Percentiles rank a stretch among this genome's conserved stretches.
Conservation (phyloP, 2,888 invertebrate genomes). For the Dasysyrphus tricinctus region DNA sequence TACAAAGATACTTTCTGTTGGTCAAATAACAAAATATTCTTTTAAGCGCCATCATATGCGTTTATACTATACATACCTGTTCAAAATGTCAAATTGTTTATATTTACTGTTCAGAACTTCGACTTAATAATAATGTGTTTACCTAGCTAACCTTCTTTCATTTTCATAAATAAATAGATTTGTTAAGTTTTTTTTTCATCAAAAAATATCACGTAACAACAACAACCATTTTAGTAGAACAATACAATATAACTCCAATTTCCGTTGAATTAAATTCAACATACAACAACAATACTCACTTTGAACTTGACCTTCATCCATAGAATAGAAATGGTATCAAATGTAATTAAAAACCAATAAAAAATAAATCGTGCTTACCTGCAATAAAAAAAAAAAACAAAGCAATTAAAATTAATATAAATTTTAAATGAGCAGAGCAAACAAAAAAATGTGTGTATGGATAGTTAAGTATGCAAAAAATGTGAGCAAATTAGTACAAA, state of each 20-base stretch:
- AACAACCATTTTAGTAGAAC: neutral
- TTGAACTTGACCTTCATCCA: conserved; percentile 46
- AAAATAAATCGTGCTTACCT: conserved; percentile 56
- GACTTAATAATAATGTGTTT: neutral
- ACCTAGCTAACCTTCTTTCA: neutral
- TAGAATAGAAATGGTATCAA: conserved; percentile 7
- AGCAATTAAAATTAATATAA: conserved; percentile 2
- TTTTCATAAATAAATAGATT: neutral
- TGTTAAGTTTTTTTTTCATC: neutral
- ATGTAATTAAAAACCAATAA: conserved; percentile 35
- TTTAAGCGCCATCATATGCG: too few relatives aligned
- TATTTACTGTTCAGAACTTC: neutral
- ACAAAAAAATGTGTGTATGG: conserved; percentile 6
- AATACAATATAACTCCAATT: neutral
- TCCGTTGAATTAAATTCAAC: conserved; percentile 7
- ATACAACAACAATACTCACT: conserved; percentile 20
- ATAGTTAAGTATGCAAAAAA: neutral
- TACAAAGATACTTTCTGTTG: too few relatives aligned
- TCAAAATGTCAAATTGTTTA: too few relatives aligned
- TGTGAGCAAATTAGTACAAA: neutral
- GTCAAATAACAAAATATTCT: too few relatives aligned
- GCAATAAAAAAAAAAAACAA: conserved; percentile 40
- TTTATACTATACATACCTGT: too few relatives aligned
- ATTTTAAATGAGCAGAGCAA: neutral
- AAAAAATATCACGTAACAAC: neutral